Evolutionary conservation across 35 echinoderm and acorn worm species (phyloP).

Genomic region (Holothuria glaberrima): DNA sequence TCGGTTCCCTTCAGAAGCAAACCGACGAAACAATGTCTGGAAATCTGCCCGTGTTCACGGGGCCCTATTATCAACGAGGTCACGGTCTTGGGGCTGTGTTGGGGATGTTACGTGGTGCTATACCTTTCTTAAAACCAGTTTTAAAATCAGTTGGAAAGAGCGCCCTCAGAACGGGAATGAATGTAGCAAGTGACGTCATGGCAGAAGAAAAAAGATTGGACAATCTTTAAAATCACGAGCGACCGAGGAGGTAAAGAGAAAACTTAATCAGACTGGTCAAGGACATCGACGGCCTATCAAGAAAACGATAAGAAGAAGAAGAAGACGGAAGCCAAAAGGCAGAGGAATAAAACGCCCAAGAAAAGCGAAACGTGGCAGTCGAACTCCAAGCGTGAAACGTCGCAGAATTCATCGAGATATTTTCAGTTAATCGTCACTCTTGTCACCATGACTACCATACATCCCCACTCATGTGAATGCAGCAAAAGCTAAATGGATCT

Average conservation of each 20-base stretch:
- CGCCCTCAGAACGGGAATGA: too few species aligned
- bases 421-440: background rate
- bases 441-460: constrained; percentile 55
- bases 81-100: too few species aligned
- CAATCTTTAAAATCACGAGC: too few species aligned
- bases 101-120: too few species aligned
- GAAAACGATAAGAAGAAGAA: background rate
- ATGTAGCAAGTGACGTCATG: background rate
- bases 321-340: background rate
- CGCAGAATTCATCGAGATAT: constrained; percentile 34
- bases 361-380: too few species aligned
- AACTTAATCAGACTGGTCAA: background rate
- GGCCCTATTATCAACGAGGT: constrained; percentile 5
- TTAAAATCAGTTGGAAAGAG: too few species aligned
- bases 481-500: too few species aligned
- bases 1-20: background rate
- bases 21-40: too few species aligned
- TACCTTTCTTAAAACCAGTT: too few species aligned
- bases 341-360: too few species aligned
- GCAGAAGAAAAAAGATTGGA: constrained; percentile 16
- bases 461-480: too few species aligned
- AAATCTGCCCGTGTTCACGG: background rate
- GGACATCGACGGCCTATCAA: too few species aligned
- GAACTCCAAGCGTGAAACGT: background rate
- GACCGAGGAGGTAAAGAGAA: background rate